Evolutionary conservation across 2,888 invertebrate species (phyloP), one percentile per base, ranked within the genome.

Genomic region (Cordilura impudica): DNA sequence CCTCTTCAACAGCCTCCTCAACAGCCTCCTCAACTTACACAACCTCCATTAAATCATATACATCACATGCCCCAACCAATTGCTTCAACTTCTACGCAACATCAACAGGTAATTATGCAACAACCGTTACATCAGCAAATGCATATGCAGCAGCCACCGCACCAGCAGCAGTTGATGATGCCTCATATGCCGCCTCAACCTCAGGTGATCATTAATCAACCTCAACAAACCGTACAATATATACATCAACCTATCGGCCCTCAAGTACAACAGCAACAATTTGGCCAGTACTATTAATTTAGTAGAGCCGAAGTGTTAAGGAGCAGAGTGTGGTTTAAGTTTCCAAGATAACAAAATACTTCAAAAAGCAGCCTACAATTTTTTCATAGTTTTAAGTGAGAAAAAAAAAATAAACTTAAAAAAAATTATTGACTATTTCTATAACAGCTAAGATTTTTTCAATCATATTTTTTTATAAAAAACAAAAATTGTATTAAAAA

Each of bases 211-310:
- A 26, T 76, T 26, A 77, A 67, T 67, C 77, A 72, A 14, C 35
- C 21, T 18, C 77, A 71, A 56, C 77, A 77, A 72, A 72, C 26
- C 54, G 71, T 77, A 66, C 72, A 77, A 56, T 72, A 77, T 43
- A 75, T 71, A 63, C 71, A 79, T 58, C 79, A 79, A 63, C 71
- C 63, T 47, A 67, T 79, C 21, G 75, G 79, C 10, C 79, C 79
- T 8, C 79, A 79, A 71, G 79, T 79, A 4, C 79, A 75, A 16
- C 79, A 78, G 53, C 78, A 79, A 72, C 75, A 77, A 23, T 81
- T 70, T 74, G 77, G 78, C 3, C 81, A 81, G 19, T 81, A 73
- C 67, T 81, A 81, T 70, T 80, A 80, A 47, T 47, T 67, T 45
- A 54, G 10, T 54, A 23, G 35, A 39, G 4, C 12, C 2, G 35